Evolutionary conservation across 2,113 vertebrate genomes (phyloP), one percentile per base, ranked within the genome.

Genomic region (Syngnathus scovelli): DNA sequence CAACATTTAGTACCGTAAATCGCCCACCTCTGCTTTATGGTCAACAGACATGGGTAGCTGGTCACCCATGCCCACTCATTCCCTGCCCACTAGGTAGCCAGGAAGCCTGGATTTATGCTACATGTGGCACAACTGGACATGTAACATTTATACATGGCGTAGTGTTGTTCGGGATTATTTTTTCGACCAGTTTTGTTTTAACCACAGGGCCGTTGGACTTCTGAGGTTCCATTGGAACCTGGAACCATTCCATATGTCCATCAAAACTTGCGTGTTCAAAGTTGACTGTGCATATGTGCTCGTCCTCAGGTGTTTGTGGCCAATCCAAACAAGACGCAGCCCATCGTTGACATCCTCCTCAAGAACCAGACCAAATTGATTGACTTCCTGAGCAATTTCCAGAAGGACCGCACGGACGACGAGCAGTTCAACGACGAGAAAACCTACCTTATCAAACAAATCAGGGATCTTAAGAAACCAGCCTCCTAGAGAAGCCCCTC

Each of bases 391-490:
- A 95, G 93, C 93, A 95, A 94, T 91, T 98, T 98, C 88, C 95
- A 98, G 91, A 95, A 94, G 78, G 95, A 97, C 80, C 93, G 95
- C 85, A 93, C 94, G 41, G 95, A 98, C 75, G 96, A 98, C 18
- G 96, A 98, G 91, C 96, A 98, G 83, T 98, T 98, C 90, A 95
- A 95, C 54, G 95, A 98, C n/a, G 96, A 98, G 93, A 98, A 98
- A 92, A 98, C 94, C 80, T 98, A 98, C 89, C 88, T 98, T 91
- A 95, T 98, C 84, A 98, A 98, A 93, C 95, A 98, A 92, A 98
- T 98, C 93, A 90, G 94, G 88, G 95, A 98, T 92, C 93, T 98
- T 92, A 98, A 97, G 90, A 95, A 94, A 89, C 92, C 95, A 36
- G 91, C 93, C 55, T 94, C 95, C 82, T 95, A 95, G 89, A 88